These are phyloP conservation scores for Agrochola macilenta DNA, from an alignment of 2,888 invertebrate genomes.

Conservation along the genomic window DNA sequence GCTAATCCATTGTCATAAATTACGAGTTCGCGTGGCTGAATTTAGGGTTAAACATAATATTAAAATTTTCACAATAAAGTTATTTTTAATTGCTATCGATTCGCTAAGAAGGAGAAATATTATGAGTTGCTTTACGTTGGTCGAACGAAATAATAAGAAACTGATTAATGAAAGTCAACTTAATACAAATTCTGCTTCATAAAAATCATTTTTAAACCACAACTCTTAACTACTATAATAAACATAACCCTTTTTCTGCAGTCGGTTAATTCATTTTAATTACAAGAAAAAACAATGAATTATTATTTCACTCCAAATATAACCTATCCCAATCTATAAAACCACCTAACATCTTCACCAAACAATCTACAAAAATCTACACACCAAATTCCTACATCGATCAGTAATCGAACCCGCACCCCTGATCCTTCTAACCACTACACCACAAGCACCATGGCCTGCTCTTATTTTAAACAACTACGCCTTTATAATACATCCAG, in stretches of 20 bases:
- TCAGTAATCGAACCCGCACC: slow-evolving; percentile 78
- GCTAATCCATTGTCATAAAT: not conserved
- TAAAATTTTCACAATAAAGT: not conserved
- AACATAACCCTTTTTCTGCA: not conserved
- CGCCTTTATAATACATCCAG: slow-evolving; percentile 90
- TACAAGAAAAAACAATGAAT: not conserved
- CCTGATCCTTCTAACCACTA: slow-evolving; percentile 48
- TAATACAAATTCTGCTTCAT: too few species aligned
- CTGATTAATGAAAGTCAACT: not conserved
- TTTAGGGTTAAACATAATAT: not conserved
- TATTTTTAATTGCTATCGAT: not conserved
- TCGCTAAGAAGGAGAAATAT: not conserved
- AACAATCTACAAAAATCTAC: slow-evolving; percentile 3
- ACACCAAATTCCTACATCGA: not conserved
- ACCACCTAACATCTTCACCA: not conserved
- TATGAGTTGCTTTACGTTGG: not conserved
- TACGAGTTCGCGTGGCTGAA: not conserved
- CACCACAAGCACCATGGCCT: slow-evolving; percentile 74
- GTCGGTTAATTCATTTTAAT: not conserved
- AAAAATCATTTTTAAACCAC: not conserved
- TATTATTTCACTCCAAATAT: not conserved
- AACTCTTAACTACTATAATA: not conserved
- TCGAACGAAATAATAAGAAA: not conserved
- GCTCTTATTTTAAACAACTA: slow-evolving; percentile 91
- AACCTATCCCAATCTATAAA: not conserved